Evolutionary conservation across 2,888 invertebrate species (phyloP), one percentile per base, ranked within the genome.

Genomic region (Caenorhabditis sulstoni): DNA sequence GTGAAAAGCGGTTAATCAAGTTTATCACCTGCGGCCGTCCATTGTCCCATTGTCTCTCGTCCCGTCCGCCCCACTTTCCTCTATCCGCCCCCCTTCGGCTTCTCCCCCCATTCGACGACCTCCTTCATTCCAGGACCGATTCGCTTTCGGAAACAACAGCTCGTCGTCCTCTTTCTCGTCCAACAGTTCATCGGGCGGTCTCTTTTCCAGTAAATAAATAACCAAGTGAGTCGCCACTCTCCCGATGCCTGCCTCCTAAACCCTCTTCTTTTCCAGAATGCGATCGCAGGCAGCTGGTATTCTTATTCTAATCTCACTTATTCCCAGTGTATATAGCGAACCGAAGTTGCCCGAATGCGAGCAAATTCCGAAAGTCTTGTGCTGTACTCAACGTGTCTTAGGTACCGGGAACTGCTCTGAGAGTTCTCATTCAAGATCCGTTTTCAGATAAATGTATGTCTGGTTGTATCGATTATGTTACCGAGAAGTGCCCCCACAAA

Each of bases 331-430:
- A 76, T 67, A 76, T 79, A 78, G 68, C 61, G 83, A 79, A 64
- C 79, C 76, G 65, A 81, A 81, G 45, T 76, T 88, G 55, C 88
- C 88, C 53, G 82, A 85, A 70, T 88, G 88, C 81, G 81, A 84
- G 75, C 81, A 81, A 61, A 87, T 88, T 45, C 88, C 88, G 49
- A 85, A 87, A 83, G 83, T 88, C 61, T 79, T 88, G 77, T 88
- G 88, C 83, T 88, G 88, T 84, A 87, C 87, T 71, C 85, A 85
- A 70, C 87, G 88, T 74, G 88, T 88, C 71, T 81, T 88, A 77
- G 85, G 84, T 85, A 41, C 14, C 7, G 2, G 41, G 11, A 41
- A 3, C 11, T 14, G 7, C 7, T 41, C 41, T 11, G 35, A 64
- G 14, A 0, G 1, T 14, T 49, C 22, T 55, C 16, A 44, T 1